Evolutionary conservation across 2,888 invertebrate genomes (phyloP), one percentile per base, ranked within the genome.

Genomic region (Hedya salicella): DNA sequence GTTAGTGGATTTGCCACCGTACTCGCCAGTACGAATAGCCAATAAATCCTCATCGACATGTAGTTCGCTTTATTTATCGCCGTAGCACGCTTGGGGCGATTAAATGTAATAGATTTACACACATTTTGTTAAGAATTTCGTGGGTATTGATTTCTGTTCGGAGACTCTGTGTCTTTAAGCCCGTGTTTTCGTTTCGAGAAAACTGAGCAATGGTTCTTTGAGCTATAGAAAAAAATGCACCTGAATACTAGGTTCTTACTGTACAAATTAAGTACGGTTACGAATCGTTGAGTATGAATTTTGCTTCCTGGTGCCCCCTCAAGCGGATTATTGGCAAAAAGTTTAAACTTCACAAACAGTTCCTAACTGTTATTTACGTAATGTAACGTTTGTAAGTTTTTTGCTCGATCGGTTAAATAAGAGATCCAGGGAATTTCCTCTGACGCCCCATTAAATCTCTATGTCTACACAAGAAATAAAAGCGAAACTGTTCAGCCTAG

Each of bases 271-370:
- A 5, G 25, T 42, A 42, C 30, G 64, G 46, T 50, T 21, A 49
- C 61, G 49, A 48, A 53, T 36, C 48, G 17, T n/a, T 56, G 46
- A 48, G 60, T 69, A 59, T 67, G 64, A 69, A 66, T 61, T 62
- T 62, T 49, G 68, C 69, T 77, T 77, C 73, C 72, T 73, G 70
- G 69, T 74, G 73, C 73, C 69, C 70, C 70, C 72, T 75, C 73
- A 75, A 75, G 77, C 76, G 74, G 75, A 79, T 80, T 79, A 79
- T 82, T 77, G 73, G 73, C 75, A 71, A 77, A 83, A 85, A 83
- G 81, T 83, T 84, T 81, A 82, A 83, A 79, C 80, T 84, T 81
- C 71, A 77, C 76, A 77, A 76, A 75, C 73, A 77, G 78, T 81
- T 81, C 74, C 68, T 74, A 73, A 73, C 69, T 68, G 76, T 74